Evolutionary conservation across 1,140 invertebrate species (phyloP).

Genomic region (Saccostrea echinata): DNA sequence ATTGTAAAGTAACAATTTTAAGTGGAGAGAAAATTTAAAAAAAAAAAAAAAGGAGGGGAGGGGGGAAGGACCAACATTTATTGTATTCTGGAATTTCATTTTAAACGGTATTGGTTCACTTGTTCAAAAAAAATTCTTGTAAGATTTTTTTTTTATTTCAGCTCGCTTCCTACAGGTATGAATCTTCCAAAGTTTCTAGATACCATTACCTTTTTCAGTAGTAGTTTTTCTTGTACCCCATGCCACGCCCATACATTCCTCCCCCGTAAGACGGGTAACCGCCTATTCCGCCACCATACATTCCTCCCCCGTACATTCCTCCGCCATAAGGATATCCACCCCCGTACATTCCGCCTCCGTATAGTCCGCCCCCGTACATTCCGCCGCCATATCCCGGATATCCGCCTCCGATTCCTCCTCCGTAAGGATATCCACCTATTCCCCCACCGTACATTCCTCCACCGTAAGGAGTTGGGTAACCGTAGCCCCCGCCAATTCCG

Average conservation of each 20-base stretch:
- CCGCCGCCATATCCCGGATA: background rate
- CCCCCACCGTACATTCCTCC: background rate
- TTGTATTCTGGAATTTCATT: no score
- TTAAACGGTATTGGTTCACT: no score
- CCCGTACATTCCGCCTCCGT: background rate
- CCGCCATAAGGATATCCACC: background rate
- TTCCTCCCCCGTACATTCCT: background rate
- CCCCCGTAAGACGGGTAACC: background rate
- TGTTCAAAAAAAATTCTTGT: no score
- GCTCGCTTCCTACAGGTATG: no score
- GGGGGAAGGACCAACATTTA: no score
- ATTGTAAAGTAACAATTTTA: no score
- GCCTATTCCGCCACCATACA: background rate
- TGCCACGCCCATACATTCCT: background rate
- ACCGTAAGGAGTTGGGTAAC: background rate
- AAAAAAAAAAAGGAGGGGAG: no score
- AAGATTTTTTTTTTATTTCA: no score
- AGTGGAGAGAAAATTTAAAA: no score
- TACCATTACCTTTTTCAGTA: background rate
- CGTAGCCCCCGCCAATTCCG: background rate
- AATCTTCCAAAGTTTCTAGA: background rate
- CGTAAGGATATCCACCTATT: background rate
- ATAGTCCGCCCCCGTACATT: background rate
- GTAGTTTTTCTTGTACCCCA: constrained; percentile 8
- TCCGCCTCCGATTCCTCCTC: background rate